phyloP scores from a whole-genome alignment of 2,888 invertebrate genomes.

The Nasonovia ribisnigri region DNA sequence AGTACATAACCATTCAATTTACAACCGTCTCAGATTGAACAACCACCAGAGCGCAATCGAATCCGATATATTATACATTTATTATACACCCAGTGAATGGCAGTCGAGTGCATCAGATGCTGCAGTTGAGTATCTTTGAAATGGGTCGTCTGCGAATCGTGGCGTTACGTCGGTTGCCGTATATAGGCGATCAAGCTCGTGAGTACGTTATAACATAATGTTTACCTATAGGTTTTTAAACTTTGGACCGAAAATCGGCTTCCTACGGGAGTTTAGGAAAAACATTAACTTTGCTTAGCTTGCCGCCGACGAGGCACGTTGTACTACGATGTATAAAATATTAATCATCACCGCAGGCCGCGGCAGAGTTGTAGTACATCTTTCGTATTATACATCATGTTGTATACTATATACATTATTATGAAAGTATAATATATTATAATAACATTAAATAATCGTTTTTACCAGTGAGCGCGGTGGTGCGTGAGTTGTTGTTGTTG shows the following conservation, averaged over 20 bases:
- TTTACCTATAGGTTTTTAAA: neutral
- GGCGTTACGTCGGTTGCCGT: neutral
- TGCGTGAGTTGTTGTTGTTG: neutral
- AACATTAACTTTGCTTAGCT: neutral
- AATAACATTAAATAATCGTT: neutral
- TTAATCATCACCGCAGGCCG: neutral
- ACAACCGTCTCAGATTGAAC: neutral
- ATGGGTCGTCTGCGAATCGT: neutral
- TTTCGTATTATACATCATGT: no score
- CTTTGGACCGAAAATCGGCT: neutral
- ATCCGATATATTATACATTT: neutral
- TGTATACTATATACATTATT: no score
- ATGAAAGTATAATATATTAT: neutral
- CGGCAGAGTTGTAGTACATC: neutral
- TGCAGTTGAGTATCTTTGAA: neutral
- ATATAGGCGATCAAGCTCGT: neutral
- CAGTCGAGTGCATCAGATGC: neutral
- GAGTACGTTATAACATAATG: neutral
- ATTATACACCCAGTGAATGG: neutral
- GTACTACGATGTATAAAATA: neutral
- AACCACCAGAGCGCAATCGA: neutral
- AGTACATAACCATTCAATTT: neutral
- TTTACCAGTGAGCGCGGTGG: neutral
- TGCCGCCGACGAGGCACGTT: neutral
- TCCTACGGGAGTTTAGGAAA: neutral